Evolutionary conservation across 1,140 invertebrate genomes (phyloP), one percentile per base, ranked within the genome.

Genomic region (Limonius californicus): DNA sequence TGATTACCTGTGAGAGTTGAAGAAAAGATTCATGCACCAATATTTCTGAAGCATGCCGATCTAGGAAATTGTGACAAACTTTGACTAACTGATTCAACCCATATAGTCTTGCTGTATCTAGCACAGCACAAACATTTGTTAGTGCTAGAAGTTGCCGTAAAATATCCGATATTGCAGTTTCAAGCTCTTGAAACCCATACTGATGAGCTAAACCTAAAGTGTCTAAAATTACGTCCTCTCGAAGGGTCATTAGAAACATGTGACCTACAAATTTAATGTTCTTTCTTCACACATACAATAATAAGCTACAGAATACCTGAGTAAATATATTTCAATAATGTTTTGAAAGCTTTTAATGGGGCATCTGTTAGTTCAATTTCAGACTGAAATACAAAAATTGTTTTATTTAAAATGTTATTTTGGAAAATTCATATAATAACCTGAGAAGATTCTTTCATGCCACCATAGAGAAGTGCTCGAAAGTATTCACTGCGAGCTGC

Each of bases 401-500:
- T 6, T 32, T 4, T 6, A 6, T 32, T 32, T 32, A 4, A 32
- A 32, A 32, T 32, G 27, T n/a, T n/a, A n/a, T n/a, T n/a, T n/a
- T n/a, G n/a, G n/a, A n/a, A n/a, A n/a, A n/a, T n/a, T n/a, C n/a
- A 32, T 39, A 35, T 23, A 57, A 8, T 62, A 63, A 81, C 81
- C 76, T 88, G 88, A 59, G 83, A 86, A 0, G 92, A 88, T 80
- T 99, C 97, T 66, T 87, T 85, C 80, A 99, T 83, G 12, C 97
- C 96, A 43, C 95, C 95, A 81, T 87, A 95, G 15, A 97, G 83
- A 18, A 98, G 78, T 54, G 91, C 89, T 70, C 94, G 83, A 78
- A 98, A 98, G 80, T 98, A 99, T 70, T 97, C 89, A 74, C 94
- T 97, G 67, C 96, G 83, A 8, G 94, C 90, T 0, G 96, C 96